Evolutionary conservation across 2,888 invertebrate genomes (phyloP), one percentile per base, ranked within the genome.

Genomic region (Lasioglossum calceatum): DNA sequence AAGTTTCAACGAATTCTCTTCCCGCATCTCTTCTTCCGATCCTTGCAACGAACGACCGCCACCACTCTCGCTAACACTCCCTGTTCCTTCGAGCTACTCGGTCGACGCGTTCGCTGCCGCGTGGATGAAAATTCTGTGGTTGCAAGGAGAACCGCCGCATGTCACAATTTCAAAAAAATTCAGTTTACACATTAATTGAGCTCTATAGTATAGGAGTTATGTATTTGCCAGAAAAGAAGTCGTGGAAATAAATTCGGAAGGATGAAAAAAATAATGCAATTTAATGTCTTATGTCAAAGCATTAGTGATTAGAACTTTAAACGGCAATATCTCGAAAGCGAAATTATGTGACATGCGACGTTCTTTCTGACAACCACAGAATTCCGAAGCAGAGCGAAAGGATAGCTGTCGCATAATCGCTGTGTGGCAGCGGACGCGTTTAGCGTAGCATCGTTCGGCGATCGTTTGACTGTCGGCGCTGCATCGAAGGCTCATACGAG

Each of bases 1-100:
- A 36, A 36, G 76, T 77, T 75, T 86, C 86, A 82, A 82, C 85
- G 86, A 86, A 86, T 86, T 86, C 79, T 86, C 86, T 86, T 81
- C 85, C 86, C 81, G 79, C 67, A 77, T 81, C 75, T 78, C 80
- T 86, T 83, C 83, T 86, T 82, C 85, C 86, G 82, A 87, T 80
- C 86, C 86, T 80, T 50, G 73, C 87, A 71, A 84, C 78, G 70
- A 83, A 82, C 76, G 44, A 50, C 54, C 32, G 36, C 36, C 42
- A 42, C 74, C 47, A 71, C 36, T 71, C 42, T 42, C 73, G 50
- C 71, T 36, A 61, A 36, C 23, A 39, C 70, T 32, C 27, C 73
- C 54, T 42, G 61, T 61, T 76, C 70, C 76, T 71, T 42, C 23
- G 70, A 16, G 32, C 19, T n/a, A 23, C 27, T 44, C 32, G 32